These are phyloP conservation scores for Actinopyga echinites DNA, from an alignment of 53 echinoderm and acorn worm species.

Conservation along the genomic window DNA sequence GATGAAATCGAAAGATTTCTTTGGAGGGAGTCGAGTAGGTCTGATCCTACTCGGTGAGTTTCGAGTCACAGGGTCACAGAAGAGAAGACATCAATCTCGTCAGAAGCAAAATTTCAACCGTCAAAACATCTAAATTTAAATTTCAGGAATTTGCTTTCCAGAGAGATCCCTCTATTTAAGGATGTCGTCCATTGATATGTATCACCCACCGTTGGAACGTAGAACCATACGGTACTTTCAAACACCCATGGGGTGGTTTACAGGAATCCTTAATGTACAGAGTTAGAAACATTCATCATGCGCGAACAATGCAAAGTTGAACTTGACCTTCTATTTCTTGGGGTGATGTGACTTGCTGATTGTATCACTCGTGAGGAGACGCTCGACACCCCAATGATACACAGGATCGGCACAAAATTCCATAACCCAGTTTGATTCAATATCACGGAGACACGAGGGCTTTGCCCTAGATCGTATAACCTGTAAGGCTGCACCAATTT, in stretches of 20 bases:
- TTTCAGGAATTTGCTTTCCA: slow-evolving; percentile 21
- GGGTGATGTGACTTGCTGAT: too few relatives aligned
- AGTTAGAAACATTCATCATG: slow-evolving; percentile 28
- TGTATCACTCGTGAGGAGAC: too few relatives aligned
- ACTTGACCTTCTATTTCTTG: slow-evolving; percentile 3
- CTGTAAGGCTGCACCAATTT: too few relatives aligned
- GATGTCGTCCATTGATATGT: neutral
- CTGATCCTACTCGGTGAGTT: too few relatives aligned
- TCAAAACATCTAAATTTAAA: slow-evolving; percentile 37
- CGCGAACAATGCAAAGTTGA: slow-evolving; percentile 9
- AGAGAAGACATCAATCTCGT: neutral
- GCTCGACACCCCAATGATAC: too few relatives aligned
- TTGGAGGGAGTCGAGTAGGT: neutral
- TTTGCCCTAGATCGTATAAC: too few relatives aligned
- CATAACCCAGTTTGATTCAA: too few relatives aligned
- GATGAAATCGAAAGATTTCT: slow-evolving; percentile 3
- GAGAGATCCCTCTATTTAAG: slow-evolving; percentile 1
- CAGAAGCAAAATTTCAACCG: neutral
- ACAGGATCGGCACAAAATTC: too few relatives aligned
- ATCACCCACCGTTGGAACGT: neutral
- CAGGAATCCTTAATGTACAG: slow-evolving; percentile 3
- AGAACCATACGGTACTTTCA: neutral
- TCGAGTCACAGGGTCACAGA: too few relatives aligned
- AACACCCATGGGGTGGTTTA: slow-evolving; percentile 20
- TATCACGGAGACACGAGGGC: too few relatives aligned